phyloP scores from a whole-genome alignment of 1,140 invertebrate species.

The Sitophilus oryzae region DNA sequence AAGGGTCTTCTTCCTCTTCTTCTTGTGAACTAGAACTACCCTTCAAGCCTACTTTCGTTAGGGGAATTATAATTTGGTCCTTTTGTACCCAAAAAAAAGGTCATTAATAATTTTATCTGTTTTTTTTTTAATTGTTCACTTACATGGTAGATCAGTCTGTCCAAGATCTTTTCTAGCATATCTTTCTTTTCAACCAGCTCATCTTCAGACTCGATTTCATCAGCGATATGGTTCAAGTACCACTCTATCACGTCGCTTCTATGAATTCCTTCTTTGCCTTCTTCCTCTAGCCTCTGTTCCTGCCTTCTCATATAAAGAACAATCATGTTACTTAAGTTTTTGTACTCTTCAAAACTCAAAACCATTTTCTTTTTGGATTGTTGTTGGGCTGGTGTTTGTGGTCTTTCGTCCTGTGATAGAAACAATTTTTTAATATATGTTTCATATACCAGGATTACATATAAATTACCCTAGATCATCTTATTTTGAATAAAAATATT shows the following conservation, averaged over 20 bases:
- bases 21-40: constrained; percentile 53
- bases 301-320: constrained; percentile 82
- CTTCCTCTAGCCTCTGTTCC: constrained; percentile 61
- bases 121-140: constrained; percentile 40
- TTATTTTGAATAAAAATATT: no score
- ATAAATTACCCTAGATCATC: no score
- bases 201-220: constrained; percentile 84
- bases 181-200: constrained; percentile 85
- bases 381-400: constrained; percentile 26
- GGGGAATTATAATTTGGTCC: constrained; percentile 89
- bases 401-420: constrained; percentile 10
- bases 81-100: constrained; percentile 47
- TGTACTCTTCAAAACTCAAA: constrained; percentile 93
- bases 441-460: no score
- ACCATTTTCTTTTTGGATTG: constrained; percentile 75
- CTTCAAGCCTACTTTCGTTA: constrained; percentile 62
- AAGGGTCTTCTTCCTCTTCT: constrained; percentile 76
- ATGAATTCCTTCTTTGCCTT: constrained; percentile 58
- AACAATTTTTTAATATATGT: neutral
- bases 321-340: constrained; percentile 85
- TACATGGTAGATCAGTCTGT: constrained; percentile 85
- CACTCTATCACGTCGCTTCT: constrained; percentile 85
- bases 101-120: neutral
- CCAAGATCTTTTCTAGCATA: constrained; percentile 92
- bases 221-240: constrained; percentile 88